Percentiles rank a stretch among this genome's conserved stretches.
These are phyloP conservation scores for Drosophila melanosoma DNA, from an alignment of 2,888 invertebrate genomes.

Conservation along the genomic window DNA sequence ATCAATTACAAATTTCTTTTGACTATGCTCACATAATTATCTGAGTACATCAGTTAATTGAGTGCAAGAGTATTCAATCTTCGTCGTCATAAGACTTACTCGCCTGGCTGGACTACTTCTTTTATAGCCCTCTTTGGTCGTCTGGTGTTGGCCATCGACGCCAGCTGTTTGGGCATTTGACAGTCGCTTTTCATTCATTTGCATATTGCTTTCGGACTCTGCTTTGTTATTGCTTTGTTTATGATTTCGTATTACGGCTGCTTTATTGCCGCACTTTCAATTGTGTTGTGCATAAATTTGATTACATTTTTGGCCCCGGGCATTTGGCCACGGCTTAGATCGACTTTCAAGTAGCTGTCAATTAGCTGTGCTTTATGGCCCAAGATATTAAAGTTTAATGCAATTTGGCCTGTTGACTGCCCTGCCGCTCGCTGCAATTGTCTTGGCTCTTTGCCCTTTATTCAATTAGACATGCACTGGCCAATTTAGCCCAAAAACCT, in stretches of 20 bases:
- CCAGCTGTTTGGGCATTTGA: constrained; percentile 76
- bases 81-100: background rate
- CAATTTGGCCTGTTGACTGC: constrained; percentile 7
- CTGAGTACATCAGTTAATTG: background rate
- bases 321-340: constrained; percentile 35
- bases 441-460: background rate
- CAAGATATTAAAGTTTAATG: constrained; percentile 48
- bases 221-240: constrained; percentile 73
- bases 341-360: constrained; percentile 47
- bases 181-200: constrained; percentile 74
- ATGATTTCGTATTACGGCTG: constrained; percentile 67
- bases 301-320: constrained; percentile 58
- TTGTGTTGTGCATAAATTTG: constrained; percentile 74
- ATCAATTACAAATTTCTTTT: background rate
- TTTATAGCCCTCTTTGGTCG: constrained; percentile 13
- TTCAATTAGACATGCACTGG: constrained; percentile 32
- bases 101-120: background rate
- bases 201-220: constrained; percentile 73
- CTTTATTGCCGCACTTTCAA: constrained; percentile 69
- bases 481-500: background rate
- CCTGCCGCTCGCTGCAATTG: constrained; percentile 2
- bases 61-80: constrained; percentile 9
- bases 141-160: constrained; percentile 22
- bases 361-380: constrained; percentile 58
- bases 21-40: background rate